Evolutionary conservation across 2,113 vertebrate species (phyloP), one percentile per base, ranked within the genome.

Genomic region (Grantiella picta): DNA sequence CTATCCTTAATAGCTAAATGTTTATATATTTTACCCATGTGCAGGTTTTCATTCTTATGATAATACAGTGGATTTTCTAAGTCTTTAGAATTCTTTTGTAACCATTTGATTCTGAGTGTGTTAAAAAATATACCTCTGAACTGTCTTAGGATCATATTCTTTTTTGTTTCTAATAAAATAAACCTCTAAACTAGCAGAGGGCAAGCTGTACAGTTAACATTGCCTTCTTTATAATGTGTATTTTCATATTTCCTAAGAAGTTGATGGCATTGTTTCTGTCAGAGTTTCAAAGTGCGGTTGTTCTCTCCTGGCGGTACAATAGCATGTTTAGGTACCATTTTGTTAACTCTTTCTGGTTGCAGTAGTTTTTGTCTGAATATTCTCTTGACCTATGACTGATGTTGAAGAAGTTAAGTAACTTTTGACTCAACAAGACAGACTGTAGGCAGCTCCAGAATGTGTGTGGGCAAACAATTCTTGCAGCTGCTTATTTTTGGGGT

Each of bases 401-500:
- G 36, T 53, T 80, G 81, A 82, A 64, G 75, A 88, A 90, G 76
- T 76, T 89, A 87, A 80, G 81, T 92, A 49, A 70, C n/a, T 93
- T 95, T 65, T 79, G 38, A 86, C 73, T 92, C 54, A 87, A 22
- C 52, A 44, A 75, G 64, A 38, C 59, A 81, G 68, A 50, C 52
- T 75, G 95, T 92, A 82, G 97, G 95, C 94, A 90, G 86, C 49
- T 94, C 50, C 38, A 93, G 95, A 95, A 96, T 97, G 90, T 91
- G 90, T 94, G 94, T 95, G 93, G 96, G 95, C 77, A 95, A 89
- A 86, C 70, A 70, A 35, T 94, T 77, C 89, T 92, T 92, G 42
- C 93, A 94, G 81, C 86, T 91, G 79, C 59, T 92, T 92, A n/a
- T 93, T 91, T 71, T 36, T 94, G 76, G 38, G 59, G 21, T 82